These are phyloP conservation scores for Bombus picipes DNA, from an alignment of 1,140 invertebrate genomes.

Conservation along the genomic window DNA sequence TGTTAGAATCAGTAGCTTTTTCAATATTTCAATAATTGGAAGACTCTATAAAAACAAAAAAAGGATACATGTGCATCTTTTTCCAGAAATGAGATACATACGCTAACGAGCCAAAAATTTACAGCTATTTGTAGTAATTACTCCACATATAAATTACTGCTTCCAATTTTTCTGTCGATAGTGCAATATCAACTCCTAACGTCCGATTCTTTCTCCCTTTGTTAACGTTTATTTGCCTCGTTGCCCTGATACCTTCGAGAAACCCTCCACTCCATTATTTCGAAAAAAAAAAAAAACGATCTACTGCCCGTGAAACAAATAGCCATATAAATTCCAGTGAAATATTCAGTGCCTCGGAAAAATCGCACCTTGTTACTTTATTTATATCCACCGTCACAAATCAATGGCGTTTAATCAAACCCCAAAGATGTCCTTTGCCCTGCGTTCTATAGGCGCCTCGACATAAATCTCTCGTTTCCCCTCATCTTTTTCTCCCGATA, in stretches of 20 bases:
- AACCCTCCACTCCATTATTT: not conserved
- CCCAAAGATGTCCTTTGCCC: not conserved
- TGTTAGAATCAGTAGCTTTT: too few species aligned
- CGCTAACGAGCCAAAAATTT: not conserved
- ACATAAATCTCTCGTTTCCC: constrained; percentile 7
- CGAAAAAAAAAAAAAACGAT: not conserved
- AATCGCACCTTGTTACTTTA: not conserved
- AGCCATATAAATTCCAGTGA: constrained; percentile 10
- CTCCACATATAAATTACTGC: not conserved
- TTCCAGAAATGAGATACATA: not conserved
- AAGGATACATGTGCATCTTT: too few species aligned
- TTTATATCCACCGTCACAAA: constrained; percentile 19
- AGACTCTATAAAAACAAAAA: too few species aligned
- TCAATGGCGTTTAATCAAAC: constrained; percentile 35
- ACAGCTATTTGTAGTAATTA: not conserved
- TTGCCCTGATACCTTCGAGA: not conserved
- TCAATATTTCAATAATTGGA: too few species aligned
- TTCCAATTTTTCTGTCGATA: not conserved
- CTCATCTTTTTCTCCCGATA: not conserved
- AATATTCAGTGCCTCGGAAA: not conserved
- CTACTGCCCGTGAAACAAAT: not conserved
- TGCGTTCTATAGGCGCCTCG: not conserved
- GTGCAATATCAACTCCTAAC: not conserved
- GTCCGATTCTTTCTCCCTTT: not conserved
- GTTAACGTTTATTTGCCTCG: not conserved